Base-by-base conservation (phyloP, 2,888 invertebrate species). In the Drosophila subsilvestris region DNA sequence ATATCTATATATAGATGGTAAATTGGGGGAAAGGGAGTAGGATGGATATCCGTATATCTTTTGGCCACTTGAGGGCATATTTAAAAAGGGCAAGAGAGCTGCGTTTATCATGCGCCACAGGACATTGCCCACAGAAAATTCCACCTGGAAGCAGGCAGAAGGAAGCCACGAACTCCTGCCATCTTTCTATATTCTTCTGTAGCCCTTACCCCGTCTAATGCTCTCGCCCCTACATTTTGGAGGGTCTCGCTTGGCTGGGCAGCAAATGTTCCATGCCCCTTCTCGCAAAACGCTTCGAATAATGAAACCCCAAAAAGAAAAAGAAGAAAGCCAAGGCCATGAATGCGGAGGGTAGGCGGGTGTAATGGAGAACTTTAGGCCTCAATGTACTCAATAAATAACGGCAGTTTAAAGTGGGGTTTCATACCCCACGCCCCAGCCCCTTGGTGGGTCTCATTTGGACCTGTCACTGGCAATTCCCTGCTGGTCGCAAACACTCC, bases 81-180 rank as follows among this genome's bases (percentile, higher is more conserved):
- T 82, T 76, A 82, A 79, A 82, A 79, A 67, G 74, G 59, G 73
- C 67, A 62, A 72, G 72, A 67, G 37, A 37, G 37, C 78, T 70
- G 77, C 71, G 80, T 80, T 80, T 80, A 80, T 82, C 74, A 75
- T 75, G 80, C 80, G 78, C 80, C 84, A 78, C 80, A 84, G 84
- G 84, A 76, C 81, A 80, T 78, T 84, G 81, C 75, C 78, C 80
- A 83, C 54, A 66, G 65, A 37, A 37, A 37, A 37, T 37, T 77
- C 80, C 78, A 83, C 79, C 79, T 82, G 79, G 67, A 50, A 53
- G 68, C 43, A 50, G 66, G 42, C 54, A 18, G 44, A 1, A 25
- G 1, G 25, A 25, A 43, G 54, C 50, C 51, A 53, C 48, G 32
- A 53, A 54, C 62, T 47, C 48, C 45, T 5, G 37, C 29, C 51